These are phyloP conservation scores for Sebastes steindachneri DNA, from an alignment of 2,797 vertebrate genomes.

Conservation along the genomic window DNA sequence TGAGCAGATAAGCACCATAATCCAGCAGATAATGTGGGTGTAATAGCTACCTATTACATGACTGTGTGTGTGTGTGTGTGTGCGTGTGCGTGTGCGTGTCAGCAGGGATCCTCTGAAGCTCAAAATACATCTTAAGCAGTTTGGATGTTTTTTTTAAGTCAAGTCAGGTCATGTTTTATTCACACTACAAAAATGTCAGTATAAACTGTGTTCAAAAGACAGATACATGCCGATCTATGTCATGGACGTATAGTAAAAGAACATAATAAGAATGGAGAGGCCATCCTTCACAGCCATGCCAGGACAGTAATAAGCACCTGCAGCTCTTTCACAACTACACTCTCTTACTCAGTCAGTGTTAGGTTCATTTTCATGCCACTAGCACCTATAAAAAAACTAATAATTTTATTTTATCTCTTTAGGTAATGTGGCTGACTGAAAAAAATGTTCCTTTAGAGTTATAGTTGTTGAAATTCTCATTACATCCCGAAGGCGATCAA, in stretches of 20 bases:
- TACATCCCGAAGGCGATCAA: too few species aligned
- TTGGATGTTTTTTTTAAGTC: background rate
- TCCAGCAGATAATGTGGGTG: conserved; percentile 16
- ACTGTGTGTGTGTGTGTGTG: background rate
- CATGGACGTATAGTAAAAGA: background rate
- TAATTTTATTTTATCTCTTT: background rate
- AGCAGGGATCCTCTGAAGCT: background rate
- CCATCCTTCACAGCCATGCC: conserved; percentile 2
- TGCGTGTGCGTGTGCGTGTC: background rate
- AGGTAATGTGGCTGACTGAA: background rate
- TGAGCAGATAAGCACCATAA: conserved; percentile 42
- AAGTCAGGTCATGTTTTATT: conserved; percentile 10
- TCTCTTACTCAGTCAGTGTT: background rate
- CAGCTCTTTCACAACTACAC: background rate
- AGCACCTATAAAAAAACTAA: background rate
- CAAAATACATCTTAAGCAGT: conserved; percentile 1
- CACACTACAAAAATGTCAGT: background rate
- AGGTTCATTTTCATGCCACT: background rate
- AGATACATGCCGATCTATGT: background rate
- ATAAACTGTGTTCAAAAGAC: background rate
- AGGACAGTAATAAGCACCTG: background rate
- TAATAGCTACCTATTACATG: conserved; percentile 25
- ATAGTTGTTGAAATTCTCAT: too few species aligned
- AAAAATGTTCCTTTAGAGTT: too few species aligned
- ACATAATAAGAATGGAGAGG: background rate